phyloP scores from a whole-genome alignment of 2,888 invertebrate species.

The Drosophila maculinotata region DNA sequence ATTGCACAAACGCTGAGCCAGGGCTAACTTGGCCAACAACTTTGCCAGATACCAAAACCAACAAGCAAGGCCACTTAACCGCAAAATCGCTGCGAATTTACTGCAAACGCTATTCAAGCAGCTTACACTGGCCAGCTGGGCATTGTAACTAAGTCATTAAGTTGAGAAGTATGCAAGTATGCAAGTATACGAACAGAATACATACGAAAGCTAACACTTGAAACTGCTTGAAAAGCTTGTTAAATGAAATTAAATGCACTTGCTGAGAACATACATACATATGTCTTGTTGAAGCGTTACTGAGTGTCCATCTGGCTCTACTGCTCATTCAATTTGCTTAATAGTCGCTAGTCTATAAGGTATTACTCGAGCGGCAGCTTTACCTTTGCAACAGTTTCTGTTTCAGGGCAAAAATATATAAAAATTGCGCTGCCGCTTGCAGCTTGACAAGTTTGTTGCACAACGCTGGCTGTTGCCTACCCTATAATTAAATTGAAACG shows the following conservation, averaged over 20 bases:
- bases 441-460: not conserved
- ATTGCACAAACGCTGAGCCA: conserved; percentile 44
- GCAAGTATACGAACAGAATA: not conserved
- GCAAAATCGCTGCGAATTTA: conserved; percentile 51
- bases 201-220: conserved; percentile 13
- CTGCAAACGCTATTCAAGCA: conserved; percentile 26
- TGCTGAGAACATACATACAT: conserved; percentile 37
- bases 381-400: conserved; percentile 37
- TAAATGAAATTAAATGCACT: conserved; percentile 38
- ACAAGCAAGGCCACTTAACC: conserved; percentile 57
- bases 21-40: conserved; percentile 27
- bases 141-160: conserved; percentile 54
- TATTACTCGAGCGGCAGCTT: conserved; percentile 22
- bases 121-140: conserved; percentile 40
- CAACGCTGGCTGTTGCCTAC: not conserved
- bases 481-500: not conserved
- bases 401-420: conserved; percentile 14
- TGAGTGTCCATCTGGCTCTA: conserved; percentile 25
- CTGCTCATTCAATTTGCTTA: conserved; percentile 52
- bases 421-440: conserved; percentile 1
- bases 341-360: conserved; percentile 29
- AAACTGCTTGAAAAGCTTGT: conserved; percentile 10
- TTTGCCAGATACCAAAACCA: conserved; percentile 32
- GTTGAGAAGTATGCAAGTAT: conserved; percentile 1
- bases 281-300: conserved; percentile 28